A percentile compares a stretch with the other conserved stretches of the same genome.
phyloP scores from a whole-genome alignment of 2,113 vertebrate species.

The Coryphaenoides rupestris region DNA sequence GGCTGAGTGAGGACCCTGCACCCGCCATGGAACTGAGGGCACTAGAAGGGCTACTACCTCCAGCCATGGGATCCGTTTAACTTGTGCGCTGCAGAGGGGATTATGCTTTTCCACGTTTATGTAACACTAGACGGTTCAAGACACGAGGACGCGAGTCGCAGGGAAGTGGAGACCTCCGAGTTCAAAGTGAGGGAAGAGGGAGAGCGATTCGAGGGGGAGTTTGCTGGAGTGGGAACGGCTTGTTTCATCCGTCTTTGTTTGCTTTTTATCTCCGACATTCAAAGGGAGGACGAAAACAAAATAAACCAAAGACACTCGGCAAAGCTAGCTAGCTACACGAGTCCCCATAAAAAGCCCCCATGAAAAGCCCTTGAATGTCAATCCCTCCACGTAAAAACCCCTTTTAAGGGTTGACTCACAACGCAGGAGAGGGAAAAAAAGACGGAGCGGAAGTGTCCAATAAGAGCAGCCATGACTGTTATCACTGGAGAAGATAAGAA shows the following conservation, averaged over 20 bases:
- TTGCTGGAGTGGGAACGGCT: no score
- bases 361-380: no score
- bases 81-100: constrained; percentile 29
- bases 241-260: no score
- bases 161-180: constrained; percentile 3
- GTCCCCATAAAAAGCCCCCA: not conserved
- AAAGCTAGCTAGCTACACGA: not conserved
- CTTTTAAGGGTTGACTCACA: not conserved
- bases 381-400: no score
- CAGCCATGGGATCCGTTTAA: constrained; percentile 34
- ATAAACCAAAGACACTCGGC: no score
- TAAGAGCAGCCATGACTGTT: not conserved
- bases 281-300: no score
- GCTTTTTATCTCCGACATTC: no score
- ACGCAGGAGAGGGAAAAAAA: not conserved
- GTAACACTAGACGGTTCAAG: constrained; percentile 33
- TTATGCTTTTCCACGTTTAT: constrained; percentile 31
- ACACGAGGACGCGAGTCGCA: constrained; percentile 16
- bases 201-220: not conserved
- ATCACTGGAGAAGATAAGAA: not conserved
- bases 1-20: not conserved
- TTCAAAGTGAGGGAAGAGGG: not conserved
- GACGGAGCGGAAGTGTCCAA: not conserved
- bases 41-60: constrained; percentile 6
- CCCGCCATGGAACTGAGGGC: constrained; percentile 11